Base-by-base conservation (phyloP, 64 coral and sea anemone genomes). In the Platygyra sinensis region DNA sequence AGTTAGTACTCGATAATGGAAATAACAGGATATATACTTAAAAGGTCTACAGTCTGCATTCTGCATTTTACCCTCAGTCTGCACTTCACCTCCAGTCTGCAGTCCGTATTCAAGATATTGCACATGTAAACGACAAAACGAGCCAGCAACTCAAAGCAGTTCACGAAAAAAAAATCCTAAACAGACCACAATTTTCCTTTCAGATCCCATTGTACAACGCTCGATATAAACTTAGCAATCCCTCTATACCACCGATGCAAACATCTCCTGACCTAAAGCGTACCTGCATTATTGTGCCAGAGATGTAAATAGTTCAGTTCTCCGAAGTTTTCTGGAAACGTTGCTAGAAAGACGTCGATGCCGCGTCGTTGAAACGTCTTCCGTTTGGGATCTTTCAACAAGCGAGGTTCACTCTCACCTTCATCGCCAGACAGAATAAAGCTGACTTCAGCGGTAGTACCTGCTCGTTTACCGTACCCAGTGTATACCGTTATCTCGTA, bases 401-500 rank as follows among this genome's bases (percentile, higher is more conserved):
- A 39, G 22, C 96, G 85, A 6, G 93, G 93, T 9, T 94, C 89
- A 4, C 90, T 90, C 73, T 98, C 93, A 30, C 93, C 96, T 17
- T 92, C 89, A 7, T 93, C 93, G 0, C 96, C 96, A 12, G 93
- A 72, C 17, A 98, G 36, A 17, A 95, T 98, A 31, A 98, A 98
- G 19, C 59, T 93, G 18, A 98, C 87, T 14, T 95, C 89, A 18
- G 96, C 90, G 30, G 93, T 93, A 22, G 96, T 98, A 9, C 75
- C 93, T 2, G 96, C 96, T 28, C 87, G 86, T 54, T 92, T 94
- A 14, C 93, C 93, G 72, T 87, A 98, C 0, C 96, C 96, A 2
- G 96, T 98, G 72, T 92, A 98, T 20, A 98, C 96, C n/a, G 96
- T 98, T 22, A 98, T 98, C 62, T 98, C 96, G 67, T 98, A 98